Evolutionary conservation across 2,797 vertebrate species (phyloP).

Genomic region (Strix occidentalis): DNA sequence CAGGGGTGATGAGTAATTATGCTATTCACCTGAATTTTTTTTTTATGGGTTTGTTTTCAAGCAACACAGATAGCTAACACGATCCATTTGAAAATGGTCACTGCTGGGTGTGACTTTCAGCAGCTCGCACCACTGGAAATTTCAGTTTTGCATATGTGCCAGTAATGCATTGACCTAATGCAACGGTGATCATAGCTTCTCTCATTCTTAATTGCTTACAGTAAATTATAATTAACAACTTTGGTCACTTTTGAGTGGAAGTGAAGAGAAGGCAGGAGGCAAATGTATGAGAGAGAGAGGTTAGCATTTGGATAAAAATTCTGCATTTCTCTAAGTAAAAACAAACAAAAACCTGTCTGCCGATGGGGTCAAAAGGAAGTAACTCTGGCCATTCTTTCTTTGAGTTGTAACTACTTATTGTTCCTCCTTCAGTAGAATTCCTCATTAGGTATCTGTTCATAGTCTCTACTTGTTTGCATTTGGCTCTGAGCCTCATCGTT

Average conservation of each 20-base stretch:
- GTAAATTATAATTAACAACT: background rate
- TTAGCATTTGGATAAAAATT: background rate
- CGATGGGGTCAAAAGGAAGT: background rate
- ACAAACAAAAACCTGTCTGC: background rate
- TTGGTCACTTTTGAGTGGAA: background rate
- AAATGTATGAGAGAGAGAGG: background rate
- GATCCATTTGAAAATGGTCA: background rate
- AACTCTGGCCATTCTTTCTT: background rate
- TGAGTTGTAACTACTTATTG: background rate
- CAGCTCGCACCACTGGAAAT: background rate
- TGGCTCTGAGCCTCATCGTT: background rate
- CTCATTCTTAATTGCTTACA: background rate
- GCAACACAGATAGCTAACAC: background rate
- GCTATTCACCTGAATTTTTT: background rate
- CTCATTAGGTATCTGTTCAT: background rate
- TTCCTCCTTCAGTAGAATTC: background rate
- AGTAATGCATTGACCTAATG: background rate
- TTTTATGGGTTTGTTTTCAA: background rate
- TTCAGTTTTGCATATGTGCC: background rate
- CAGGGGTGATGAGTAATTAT: accelerated
- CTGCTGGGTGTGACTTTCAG: background rate
- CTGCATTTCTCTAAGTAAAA: background rate
- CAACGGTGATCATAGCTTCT: background rate
- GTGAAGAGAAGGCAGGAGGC: background rate
- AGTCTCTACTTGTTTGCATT: background rate